Conservation (phyloP, 2,888 invertebrate species). For the Zygaena filipendulae region DNA sequence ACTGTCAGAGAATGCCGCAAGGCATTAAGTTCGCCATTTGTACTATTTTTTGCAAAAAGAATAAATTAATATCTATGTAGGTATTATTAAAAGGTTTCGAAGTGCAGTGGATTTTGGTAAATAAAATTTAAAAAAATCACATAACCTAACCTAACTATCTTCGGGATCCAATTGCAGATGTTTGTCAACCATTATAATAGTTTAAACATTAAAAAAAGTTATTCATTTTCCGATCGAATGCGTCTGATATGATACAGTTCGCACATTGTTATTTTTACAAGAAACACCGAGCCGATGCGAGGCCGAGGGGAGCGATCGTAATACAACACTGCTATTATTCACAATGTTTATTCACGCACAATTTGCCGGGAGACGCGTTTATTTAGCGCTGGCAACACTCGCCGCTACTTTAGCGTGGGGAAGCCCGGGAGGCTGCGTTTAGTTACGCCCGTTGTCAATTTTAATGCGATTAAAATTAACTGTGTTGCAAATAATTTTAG, state of each 20-base stretch:
- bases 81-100: too few relatives aligned
- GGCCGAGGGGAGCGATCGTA: constrained; percentile 29
- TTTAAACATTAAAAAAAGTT: too few relatives aligned
- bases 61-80: too few relatives aligned
- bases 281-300: constrained; percentile 8
- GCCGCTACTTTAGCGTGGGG: constrained; percentile 18
- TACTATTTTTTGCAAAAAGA: too few relatives aligned
- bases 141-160: too few relatives aligned
- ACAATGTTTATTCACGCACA: constrained; percentile 62
- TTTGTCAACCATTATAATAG: too few relatives aligned
- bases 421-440: constrained; percentile 5
- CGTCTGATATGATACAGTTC: constrained; percentile 17
- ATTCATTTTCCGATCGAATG: constrained; percentile 20
- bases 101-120: too few relatives aligned
- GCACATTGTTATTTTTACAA: constrained; percentile 8
- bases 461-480: constrained; percentile 15
- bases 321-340: constrained; percentile 61
- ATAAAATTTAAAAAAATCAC: too few relatives aligned
- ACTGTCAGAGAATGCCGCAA: too few relatives aligned
- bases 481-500: constrained; percentile 8
- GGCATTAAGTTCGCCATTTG: too few relatives aligned
- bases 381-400: constrained; percentile 54
- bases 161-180: not conserved
- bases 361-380: constrained; percentile 53
- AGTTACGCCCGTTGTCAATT: constrained; percentile 9